Percentiles rank a stretch among this genome's conserved stretches.
Conservation (phyloP, 2,113 vertebrate species). For the Gallinago media region DNA sequence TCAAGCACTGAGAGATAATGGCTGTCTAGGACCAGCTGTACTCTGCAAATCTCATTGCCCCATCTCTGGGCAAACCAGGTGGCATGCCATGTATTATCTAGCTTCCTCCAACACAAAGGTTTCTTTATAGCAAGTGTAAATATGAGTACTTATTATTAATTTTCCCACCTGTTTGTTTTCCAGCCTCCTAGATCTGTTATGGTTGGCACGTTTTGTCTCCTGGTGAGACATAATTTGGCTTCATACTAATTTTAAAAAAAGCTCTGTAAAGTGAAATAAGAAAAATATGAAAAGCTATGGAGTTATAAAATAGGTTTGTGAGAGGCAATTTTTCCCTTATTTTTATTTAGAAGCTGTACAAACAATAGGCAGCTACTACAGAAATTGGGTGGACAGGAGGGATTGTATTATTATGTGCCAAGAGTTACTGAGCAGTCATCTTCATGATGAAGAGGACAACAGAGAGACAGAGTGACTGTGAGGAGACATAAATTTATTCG, state of each 20-base stretch:
- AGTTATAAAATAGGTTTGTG: neutral
- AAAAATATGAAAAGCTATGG: neutral
- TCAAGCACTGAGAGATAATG: neutral
- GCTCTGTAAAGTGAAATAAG: neutral
- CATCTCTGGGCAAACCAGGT: neutral
- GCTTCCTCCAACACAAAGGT: neutral
- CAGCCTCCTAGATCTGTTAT: neutral
- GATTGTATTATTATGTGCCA: neutral
- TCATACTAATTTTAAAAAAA: neutral
- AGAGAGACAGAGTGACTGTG: neutral
- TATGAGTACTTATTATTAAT: neutral
- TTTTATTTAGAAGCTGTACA: neutral
- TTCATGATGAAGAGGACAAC: neutral
- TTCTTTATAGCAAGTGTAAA: constrained; percentile 8
- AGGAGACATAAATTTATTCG: neutral
- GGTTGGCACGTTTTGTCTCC: neutral
- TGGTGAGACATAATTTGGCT: neutral
- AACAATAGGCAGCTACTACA: neutral
- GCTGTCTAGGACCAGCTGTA: neutral
- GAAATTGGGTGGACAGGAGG: neutral
- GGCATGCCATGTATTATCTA: neutral
- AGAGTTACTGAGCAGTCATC: neutral
- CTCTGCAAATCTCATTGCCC: neutral
- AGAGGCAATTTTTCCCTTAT: neutral
- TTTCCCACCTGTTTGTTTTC: constrained; percentile 37